These are phyloP conservation scores for Notothenia coriiceps DNA, from an alignment of 2,113 vertebrate genomes.

Conservation along the genomic window DNA sequence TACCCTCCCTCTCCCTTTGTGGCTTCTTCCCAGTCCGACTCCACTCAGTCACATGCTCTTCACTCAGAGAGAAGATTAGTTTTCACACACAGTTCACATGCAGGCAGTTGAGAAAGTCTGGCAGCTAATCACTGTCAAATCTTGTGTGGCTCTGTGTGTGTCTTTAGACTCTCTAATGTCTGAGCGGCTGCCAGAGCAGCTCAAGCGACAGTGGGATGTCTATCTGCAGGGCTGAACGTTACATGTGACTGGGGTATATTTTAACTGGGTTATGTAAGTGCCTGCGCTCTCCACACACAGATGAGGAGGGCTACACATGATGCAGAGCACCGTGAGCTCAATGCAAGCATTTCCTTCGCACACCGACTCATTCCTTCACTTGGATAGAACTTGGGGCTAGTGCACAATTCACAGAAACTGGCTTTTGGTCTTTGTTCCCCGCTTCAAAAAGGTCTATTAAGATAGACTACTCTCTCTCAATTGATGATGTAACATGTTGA, in stretches of 20 bases:
- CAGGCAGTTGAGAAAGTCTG: conserved; percentile 75
- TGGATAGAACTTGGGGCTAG: conserved; percentile 35
- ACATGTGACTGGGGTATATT: conserved; percentile 87
- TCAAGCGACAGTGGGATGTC: conserved; percentile 81
- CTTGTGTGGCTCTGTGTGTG: conserved; percentile 62
- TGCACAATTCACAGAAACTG: conserved; percentile 28
- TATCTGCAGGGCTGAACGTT: conserved; percentile 81
- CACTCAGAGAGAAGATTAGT: conserved; percentile 68
- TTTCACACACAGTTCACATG: conserved; percentile 77
- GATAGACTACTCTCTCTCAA: neutral
- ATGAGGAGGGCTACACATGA: conserved; percentile 78
- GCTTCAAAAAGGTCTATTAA: conserved; percentile 32
- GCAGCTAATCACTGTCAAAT: conserved; percentile 73
- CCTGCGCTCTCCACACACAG: conserved; percentile 75
- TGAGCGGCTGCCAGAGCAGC: conserved; percentile 81
- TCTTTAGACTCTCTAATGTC: conserved; percentile 66
- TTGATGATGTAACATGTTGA: conserved; percentile 59
- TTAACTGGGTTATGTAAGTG: conserved; percentile 87
- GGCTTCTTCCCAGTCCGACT: conserved; percentile 62
- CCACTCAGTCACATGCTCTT: conserved; percentile 80
- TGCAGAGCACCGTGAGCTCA: conserved; percentile 76
- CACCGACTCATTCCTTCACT: conserved; percentile 73
- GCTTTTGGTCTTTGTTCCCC: conserved; percentile 31
- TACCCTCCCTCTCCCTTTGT: conserved; percentile 57
- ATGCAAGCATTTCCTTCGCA: conserved; percentile 61